Evolutionary conservation across 2,888 invertebrate species (phyloP), one percentile per base, ranked within the genome.

Genomic region (Rhaphigaster nebulosa): DNA sequence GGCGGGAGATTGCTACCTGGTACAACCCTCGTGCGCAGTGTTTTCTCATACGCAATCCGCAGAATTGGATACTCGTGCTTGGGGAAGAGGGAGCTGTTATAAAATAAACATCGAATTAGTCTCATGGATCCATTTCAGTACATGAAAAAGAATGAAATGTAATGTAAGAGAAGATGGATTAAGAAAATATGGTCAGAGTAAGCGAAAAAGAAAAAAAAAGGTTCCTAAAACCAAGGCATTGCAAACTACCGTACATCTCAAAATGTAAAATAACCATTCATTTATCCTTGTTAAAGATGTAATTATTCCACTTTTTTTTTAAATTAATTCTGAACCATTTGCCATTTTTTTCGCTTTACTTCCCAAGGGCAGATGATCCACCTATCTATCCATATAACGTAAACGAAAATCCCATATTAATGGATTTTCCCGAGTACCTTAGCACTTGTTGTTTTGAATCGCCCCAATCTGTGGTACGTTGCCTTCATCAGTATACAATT

Each of bases 401-500:
- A 10, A 52, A 10, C 15, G 70, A 76, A 20, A 38, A 4, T 65
- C 29, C 3, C 5, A 29, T 65, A 65, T 65, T 29, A 65, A 76
- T 76, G 70, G 38, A 38, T 38, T 38, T 76, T 13, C 70, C 70
- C 5, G 18, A 76, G 70, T 76, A 20, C 4, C 13, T 29, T 0
- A 76, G 70, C 38, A 76, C 70, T 76, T 76, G 34, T 76, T 70
- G 70, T 70, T 34, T 13, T 38, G 20, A 38, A 76, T 6, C 38
- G 18, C 20, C 70, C 70, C 38, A 38, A 76, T 38, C 70, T 76
- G 6, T 20, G 70, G 34, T 38, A 20, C 70, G 20, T 23, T 23
- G 70, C 34, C n/a, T 50, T 84, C 84, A 84, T 84, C 84, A 84
- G 84, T 84, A 84, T 84, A 84, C 84, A 84, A 45, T 84, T 50